Evolutionary conservation across 2,113 vertebrate species (phyloP).

Genomic region (Polyodon spathula): DNA sequence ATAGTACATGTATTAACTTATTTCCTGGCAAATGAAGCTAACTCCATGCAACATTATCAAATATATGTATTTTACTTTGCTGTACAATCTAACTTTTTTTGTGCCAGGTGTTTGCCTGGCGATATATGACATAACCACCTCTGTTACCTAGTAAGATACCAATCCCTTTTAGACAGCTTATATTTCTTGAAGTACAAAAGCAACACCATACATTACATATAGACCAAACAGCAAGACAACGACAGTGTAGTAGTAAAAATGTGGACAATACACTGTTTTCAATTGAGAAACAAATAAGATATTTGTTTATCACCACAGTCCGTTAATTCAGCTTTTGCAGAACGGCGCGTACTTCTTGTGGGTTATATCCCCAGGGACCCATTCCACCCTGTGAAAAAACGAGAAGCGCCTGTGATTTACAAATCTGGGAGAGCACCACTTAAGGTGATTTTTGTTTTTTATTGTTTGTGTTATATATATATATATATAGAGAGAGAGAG

Average conservation of each 20-base stretch:
- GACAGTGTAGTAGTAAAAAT: background rate
- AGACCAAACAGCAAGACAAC: background rate
- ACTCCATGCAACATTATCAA: no score
- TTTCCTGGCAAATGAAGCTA: no score
- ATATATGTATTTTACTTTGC: no score
- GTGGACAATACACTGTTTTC: background rate
- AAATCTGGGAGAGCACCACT: background rate
- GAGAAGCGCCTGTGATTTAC: constrained; percentile 12
- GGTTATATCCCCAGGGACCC: constrained; percentile 76
- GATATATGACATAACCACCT: no score
- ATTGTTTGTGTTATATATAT: no score
- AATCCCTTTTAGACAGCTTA: background rate
- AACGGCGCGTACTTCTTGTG: constrained; percentile 62
- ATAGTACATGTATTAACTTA: no score
- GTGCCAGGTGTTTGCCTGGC: no score
- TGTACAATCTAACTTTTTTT: no score
- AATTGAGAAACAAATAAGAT: background rate
- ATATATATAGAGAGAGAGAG: no score
- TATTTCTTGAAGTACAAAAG: background rate
- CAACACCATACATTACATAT: no score
- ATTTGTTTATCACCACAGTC: background rate
- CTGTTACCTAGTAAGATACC: background rate
- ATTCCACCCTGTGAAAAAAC: constrained; percentile 54
- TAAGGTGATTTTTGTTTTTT: no score
- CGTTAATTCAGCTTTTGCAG: constrained; percentile 63